Conservation (phyloP, 2,797 vertebrate species). For the Anolis apletophallus region DNA sequence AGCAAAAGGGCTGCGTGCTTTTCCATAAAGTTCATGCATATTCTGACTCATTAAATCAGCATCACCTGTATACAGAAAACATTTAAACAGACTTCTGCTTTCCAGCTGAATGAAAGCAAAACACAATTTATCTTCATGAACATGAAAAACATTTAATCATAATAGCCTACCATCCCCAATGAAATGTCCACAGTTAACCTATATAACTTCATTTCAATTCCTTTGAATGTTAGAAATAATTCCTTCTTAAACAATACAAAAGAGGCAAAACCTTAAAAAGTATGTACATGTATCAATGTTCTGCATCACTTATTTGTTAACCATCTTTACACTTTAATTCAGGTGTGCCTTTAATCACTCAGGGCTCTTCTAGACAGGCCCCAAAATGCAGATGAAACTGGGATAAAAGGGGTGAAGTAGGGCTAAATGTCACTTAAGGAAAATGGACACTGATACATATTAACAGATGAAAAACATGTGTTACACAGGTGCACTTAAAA, state of each 20-base stretch:
- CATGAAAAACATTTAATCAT: background rate
- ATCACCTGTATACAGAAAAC: background rate
- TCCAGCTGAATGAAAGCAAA: conserved; percentile 32
- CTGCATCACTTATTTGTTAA: background rate
- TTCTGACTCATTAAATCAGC: background rate
- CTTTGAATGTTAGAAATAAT: conserved; percentile 7
- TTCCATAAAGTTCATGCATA: background rate
- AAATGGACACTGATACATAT: no score
- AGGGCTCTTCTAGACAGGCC: no score
- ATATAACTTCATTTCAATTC: conserved; percentile 21
- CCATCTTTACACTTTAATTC: background rate
- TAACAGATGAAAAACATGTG: no score
- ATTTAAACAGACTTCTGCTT: background rate
- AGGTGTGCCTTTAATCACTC: background rate
- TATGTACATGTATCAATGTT: accelerated
- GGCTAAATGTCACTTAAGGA: no score
- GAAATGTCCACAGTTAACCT: conserved; percentile 19
- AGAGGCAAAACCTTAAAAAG: background rate
- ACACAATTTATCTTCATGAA: conserved; percentile 3
- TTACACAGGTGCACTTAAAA: no score
- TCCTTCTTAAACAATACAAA: accelerated
- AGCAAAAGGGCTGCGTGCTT: background rate
- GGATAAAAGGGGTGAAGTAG: no score
- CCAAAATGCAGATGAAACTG: no score
- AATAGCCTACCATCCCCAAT: background rate